These are phyloP conservation scores for Xanthorhoe spadicearia DNA, from an alignment of 2,888 invertebrate species.

Conservation along the genomic window DNA sequence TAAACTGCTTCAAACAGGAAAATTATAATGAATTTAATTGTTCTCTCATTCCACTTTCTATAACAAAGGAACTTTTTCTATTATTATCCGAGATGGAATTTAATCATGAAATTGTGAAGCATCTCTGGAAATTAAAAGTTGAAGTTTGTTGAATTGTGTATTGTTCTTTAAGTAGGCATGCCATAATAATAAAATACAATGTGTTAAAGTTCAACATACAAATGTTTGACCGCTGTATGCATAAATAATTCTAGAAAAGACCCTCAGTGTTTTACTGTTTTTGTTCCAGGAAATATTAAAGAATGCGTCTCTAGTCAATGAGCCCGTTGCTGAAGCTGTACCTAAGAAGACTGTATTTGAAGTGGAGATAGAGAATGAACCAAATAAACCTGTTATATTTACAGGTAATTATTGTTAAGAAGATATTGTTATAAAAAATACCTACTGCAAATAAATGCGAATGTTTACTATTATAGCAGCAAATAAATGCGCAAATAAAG, in stretches of 20 bases:
- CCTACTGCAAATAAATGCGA: not conserved
- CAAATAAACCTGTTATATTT: slow-evolving; percentile 53
- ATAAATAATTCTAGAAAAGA: not conserved
- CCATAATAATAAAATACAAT: too few relatives aligned
- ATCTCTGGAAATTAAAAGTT: not conserved
- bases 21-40: not conserved
- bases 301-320: slow-evolving; percentile 70
- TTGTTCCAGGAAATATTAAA: slow-evolving; percentile 61
- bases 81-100: slow-evolving; percentile 4
- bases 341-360: slow-evolving; percentile 57
- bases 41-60: not conserved
- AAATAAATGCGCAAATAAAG: not conserved
- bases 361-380: slow-evolving; percentile 55
- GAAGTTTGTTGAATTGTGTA: not conserved
- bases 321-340: slow-evolving; percentile 48
- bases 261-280: not conserved
- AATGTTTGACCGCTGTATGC: too few relatives aligned
- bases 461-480: too few relatives aligned
- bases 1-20: not conserved
- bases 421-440: not conserved
- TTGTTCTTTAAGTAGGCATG: too few relatives aligned
- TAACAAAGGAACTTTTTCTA: slow-evolving; percentile 6
- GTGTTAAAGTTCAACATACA: not conserved
- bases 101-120: slow-evolving; percentile 4
- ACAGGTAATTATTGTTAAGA: slow-evolving; percentile 59